A percentile compares a stretch with the other conserved stretches of the same genome.
These are phyloP conservation scores for Parnassius glacialis DNA, from an alignment of 2,888 invertebrate species.

Conservation along the genomic window DNA sequence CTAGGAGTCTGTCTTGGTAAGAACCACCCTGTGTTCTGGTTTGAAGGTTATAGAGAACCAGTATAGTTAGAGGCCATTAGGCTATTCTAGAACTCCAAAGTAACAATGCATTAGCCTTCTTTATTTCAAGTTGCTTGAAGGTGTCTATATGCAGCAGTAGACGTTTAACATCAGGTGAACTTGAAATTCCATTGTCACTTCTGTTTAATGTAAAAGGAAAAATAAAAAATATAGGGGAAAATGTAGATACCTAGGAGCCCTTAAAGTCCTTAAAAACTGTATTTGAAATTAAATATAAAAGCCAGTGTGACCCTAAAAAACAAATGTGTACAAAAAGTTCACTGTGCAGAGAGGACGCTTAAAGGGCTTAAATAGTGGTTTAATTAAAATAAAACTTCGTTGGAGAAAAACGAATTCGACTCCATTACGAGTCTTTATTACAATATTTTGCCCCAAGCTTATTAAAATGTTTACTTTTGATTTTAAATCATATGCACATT, in stretches of 20 bases:
- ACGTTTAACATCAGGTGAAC: too few relatives aligned
- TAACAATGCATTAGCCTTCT: too few relatives aligned
- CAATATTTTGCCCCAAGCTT: constrained; percentile 33
- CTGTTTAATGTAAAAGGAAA: too few relatives aligned
- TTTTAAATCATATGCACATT: constrained; percentile 27
- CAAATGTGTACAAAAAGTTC: constrained; percentile 16
- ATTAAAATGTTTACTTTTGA: constrained; percentile 54
- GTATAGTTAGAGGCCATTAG: too few relatives aligned
- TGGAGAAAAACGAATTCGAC: constrained; percentile 19
- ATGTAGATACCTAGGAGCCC: not conserved
- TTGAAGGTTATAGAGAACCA: too few relatives aligned
- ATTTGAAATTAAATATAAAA: constrained; percentile 19
- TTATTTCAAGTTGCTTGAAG: too few relatives aligned
- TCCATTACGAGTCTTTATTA: constrained; percentile 19
- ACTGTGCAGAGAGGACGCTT: constrained; percentile 11
- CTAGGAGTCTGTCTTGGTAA: too few relatives aligned
- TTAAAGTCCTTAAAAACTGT: constrained; percentile 1
- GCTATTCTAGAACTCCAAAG: too few relatives aligned
- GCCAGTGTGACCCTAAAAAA: constrained; percentile 11
- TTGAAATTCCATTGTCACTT: too few relatives aligned
- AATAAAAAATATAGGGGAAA: too few relatives aligned
- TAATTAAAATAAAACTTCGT: constrained; percentile 22
- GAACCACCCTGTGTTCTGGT: too few relatives aligned
- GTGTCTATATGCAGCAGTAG: too few relatives aligned
- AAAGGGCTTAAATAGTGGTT: constrained; percentile 21